phyloP scores from a whole-genome alignment of 2,888 invertebrate genomes.

The Diadromus collaris region DNA sequence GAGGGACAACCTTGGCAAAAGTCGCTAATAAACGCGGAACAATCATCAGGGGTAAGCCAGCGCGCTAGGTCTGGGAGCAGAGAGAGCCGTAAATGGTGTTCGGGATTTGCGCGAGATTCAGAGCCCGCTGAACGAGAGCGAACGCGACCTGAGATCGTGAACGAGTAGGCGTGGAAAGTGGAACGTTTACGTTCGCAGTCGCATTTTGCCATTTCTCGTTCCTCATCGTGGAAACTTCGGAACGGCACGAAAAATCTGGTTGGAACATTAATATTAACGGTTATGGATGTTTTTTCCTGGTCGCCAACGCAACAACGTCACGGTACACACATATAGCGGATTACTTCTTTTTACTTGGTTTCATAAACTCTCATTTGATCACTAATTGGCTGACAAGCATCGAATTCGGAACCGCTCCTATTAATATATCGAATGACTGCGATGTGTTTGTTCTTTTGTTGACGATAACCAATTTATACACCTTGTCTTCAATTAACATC shows the following conservation, averaged over 20 bases:
- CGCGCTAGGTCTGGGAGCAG: not conserved
- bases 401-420: not conserved
- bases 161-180: constrained; percentile 44
- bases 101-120: not conserved
- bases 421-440: not conserved
- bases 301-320: not conserved
- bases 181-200: constrained; percentile 5
- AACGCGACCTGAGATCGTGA: constrained; percentile 3
- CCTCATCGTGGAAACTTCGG: not conserved
- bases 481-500: not conserved
- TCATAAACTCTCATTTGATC: constrained; percentile 9
- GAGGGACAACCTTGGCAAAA: constrained; percentile 33
- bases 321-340: not conserved
- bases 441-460: not conserved
- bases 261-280: not conserved
- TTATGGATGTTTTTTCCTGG: not conserved
- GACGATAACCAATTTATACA: not conserved
- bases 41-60: constrained; percentile 14
- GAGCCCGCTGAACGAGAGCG: not conserved
- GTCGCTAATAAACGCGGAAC: constrained; percentile 32
- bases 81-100: constrained; percentile 30
- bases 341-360: not conserved
- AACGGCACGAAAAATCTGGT: not conserved
- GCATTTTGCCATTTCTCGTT: constrained; percentile 6
- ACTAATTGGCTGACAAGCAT: constrained; percentile 31